Percentiles rank a stretch among this genome's conserved stretches.
Conservation (phyloP, 2,113 vertebrate species). For the Acrocephalus kingi region DNA sequence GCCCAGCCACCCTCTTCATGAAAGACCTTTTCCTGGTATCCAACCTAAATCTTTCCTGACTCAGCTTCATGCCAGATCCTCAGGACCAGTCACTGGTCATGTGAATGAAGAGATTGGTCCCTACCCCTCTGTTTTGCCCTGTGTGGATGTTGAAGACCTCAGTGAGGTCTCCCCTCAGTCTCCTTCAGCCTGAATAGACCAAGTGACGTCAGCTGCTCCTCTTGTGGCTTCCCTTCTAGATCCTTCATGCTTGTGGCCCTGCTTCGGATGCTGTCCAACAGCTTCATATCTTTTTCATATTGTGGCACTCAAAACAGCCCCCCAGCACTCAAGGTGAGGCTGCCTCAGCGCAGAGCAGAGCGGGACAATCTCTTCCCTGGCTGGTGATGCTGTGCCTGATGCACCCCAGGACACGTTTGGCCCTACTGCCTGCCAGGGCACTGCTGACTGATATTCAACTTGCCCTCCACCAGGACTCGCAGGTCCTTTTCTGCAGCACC, state of each 20-base stretch:
- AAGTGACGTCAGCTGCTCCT: neutral
- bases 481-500: neutral
- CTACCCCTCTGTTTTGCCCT: neutral
- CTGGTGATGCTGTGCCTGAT: neutral
- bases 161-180: neutral
- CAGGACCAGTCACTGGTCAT: neutral
- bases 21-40: neutral
- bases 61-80: neutral
- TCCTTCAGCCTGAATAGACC: neutral
- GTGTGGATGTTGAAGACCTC: no score
- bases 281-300: neutral
- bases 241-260: neutral
- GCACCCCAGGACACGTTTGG: rapidly evolving
- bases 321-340: rapidly evolving
- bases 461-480: rapidly evolving
- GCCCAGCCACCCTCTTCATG: neutral
- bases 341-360: neutral
- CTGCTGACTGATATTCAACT: neutral
- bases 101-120: rapidly evolving
- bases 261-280: neutral
- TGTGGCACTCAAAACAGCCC: neutral
- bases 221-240: rapidly evolving
- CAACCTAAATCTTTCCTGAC: neutral
- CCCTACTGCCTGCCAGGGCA: neutral
- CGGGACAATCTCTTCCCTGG: rapidly evolving